Evolutionary conservation across 2,113 vertebrate species (phyloP).

Genomic region (Globicephala melas): DNA sequence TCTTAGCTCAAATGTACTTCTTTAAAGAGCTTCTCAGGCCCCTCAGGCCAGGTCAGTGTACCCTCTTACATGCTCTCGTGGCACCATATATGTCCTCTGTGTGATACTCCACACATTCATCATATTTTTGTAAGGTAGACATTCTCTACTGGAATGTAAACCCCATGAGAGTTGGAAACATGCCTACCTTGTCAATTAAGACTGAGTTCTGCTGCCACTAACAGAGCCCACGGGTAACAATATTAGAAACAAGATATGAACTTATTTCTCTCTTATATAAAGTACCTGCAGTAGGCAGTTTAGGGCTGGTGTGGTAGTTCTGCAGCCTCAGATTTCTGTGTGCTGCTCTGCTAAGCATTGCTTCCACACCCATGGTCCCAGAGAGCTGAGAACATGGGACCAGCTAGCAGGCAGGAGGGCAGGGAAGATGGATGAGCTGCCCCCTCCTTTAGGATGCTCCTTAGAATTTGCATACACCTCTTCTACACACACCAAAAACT

Average conservation of each 20-base stretch:
- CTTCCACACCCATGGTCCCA: not conserved
- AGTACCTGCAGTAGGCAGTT: not conserved
- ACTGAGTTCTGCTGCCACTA: not conserved
- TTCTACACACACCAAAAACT: not conserved
- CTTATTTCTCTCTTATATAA: not conserved
- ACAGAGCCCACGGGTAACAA: not conserved
- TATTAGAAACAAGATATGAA: not conserved
- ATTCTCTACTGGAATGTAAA: not conserved
- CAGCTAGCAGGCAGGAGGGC: not conserved
- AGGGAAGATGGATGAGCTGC: not conserved
- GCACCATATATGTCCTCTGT: not conserved
- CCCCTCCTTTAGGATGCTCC: not conserved
- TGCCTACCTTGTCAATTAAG: not conserved
- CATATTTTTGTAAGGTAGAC: not conserved
- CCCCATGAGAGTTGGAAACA: not conserved
- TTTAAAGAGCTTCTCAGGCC: not conserved
- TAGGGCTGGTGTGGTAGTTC: not conserved
- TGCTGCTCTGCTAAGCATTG: not conserved
- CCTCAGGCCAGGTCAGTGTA: not conserved
- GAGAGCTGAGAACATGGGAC: not conserved
- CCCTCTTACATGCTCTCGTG: not conserved
- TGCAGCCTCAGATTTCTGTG: not conserved
- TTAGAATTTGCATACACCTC: not conserved
- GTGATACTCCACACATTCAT: not conserved
- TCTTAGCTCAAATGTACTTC: not conserved